These are phyloP conservation scores for Eulemur coronatus DNA, from an alignment of 2,797 vertebrate species.

Conservation along the genomic window DNA sequence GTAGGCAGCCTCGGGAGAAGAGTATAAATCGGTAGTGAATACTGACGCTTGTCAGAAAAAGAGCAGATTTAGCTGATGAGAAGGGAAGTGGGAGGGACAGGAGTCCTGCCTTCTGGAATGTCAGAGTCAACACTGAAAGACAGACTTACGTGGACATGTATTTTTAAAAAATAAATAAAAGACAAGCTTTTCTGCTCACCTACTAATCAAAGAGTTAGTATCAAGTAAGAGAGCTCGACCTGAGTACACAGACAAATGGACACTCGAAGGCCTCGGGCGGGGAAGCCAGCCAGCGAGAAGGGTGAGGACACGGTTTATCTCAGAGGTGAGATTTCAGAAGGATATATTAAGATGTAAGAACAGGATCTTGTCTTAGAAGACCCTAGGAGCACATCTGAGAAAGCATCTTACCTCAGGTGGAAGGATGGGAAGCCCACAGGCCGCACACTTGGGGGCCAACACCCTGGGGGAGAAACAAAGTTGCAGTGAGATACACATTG, in stretches of 20 bases:
- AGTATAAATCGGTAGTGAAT: accelerated
- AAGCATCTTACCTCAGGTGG: conserved; percentile 92
- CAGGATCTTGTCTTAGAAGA: not conserved
- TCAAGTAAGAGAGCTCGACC: not conserved
- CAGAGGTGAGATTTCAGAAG: not conserved
- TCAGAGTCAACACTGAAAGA: not conserved
- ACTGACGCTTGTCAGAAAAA: accelerated
- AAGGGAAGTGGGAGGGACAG: not conserved
- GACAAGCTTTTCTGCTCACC: not conserved
- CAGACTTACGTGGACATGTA: not conserved
- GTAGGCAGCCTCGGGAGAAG: not conserved
- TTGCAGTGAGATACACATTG: accelerated
- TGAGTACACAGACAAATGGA: not conserved
- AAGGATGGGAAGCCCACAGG: conserved; percentile 94
- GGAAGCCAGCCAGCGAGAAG: not conserved
- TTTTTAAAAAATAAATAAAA: not conserved
- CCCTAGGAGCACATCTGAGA: not conserved
- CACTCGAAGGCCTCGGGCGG: accelerated
- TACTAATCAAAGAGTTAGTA: not conserved
- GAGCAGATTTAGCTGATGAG: not conserved
- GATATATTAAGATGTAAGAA: not conserved
- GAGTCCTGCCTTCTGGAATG: not conserved
- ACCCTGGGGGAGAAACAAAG: conserved; percentile 86
- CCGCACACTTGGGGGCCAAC: conserved; percentile 96
- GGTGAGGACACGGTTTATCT: not conserved